A percentile compares a stretch with the other conserved stretches of the same genome.
phyloP scores from a whole-genome alignment of 2,888 invertebrate species.

The Acanthosepion pharaonis region DNA sequence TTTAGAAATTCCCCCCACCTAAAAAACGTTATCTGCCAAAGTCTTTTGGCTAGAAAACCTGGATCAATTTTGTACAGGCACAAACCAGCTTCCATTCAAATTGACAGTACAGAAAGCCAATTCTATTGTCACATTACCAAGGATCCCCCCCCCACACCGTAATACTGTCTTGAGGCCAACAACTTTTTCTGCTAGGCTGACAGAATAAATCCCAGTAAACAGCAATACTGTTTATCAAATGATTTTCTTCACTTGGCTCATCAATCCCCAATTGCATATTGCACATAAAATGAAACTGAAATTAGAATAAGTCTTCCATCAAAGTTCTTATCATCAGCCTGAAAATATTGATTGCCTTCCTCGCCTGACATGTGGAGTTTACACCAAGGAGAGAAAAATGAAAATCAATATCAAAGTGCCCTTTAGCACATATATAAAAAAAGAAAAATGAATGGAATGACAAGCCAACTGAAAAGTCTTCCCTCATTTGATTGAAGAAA shows the following conservation, averaged over 20 bases:
- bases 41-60: not conserved
- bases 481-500: not conserved
- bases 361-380: not conserved
- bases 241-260: not conserved
- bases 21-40: not conserved
- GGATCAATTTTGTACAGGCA: not conserved
- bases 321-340: not conserved
- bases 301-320: not conserved
- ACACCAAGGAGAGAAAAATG: not conserved
- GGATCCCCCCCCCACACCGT: not conserved
- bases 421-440: not conserved
- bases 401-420: not conserved
- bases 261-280: not conserved
- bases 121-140: not conserved
- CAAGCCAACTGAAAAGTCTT: not conserved
- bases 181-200: too few relatives aligned
- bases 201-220: not conserved
- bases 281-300: not conserved
- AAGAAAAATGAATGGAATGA: not conserved
- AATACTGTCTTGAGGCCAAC: too few relatives aligned
- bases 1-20: not conserved
- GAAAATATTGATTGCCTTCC: not conserved
- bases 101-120: not conserved
- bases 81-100: not conserved
- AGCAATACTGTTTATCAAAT: not conserved